A percentile compares a stretch with the other conserved stretches of the same genome.
Conservation (phyloP, 2,888 invertebrate species). For the Dynastes tityus region DNA sequence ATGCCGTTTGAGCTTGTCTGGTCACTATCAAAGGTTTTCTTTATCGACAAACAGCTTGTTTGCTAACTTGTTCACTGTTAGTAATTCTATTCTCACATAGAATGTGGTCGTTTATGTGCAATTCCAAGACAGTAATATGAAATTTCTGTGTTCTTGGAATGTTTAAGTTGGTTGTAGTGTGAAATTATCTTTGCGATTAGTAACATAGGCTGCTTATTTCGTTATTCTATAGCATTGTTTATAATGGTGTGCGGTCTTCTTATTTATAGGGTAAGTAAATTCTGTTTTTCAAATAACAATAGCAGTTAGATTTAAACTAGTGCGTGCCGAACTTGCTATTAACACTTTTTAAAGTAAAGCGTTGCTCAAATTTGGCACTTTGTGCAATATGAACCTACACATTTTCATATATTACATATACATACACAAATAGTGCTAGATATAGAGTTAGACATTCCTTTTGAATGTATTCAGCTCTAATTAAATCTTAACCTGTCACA, state of each 20-base stretch:
- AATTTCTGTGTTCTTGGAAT: conserved; percentile 27
- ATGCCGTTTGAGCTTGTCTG: conserved; percentile 19
- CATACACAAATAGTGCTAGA: no score
- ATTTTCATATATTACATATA: no score
- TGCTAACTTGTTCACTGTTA: conserved; percentile 17
- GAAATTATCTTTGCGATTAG: conserved; percentile 32
- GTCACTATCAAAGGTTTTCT: conserved; percentile 25
- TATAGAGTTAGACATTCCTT: no score
- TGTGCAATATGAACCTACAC: no score
- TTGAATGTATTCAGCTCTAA: no score
- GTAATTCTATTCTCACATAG: conserved; percentile 42
- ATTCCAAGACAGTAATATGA: conserved; percentile 38
- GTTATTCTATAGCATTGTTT: no score
- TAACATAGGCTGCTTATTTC: neutral
- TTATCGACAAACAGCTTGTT: conserved; percentile 32
- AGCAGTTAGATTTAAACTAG: no score
- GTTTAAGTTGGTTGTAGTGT: conserved; percentile 28
- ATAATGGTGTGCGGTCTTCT: neutral
- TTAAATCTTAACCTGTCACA: no score
- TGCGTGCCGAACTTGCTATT: no score
- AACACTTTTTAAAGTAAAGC: no score
- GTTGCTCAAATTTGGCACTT: no score
- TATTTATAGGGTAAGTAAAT: neutral
- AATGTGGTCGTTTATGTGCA: conserved; percentile 38
- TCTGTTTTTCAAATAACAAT: no score